Evolutionary conservation across 2,888 invertebrate genomes (phyloP).

Genomic region (Antheraea yamamai): DNA sequence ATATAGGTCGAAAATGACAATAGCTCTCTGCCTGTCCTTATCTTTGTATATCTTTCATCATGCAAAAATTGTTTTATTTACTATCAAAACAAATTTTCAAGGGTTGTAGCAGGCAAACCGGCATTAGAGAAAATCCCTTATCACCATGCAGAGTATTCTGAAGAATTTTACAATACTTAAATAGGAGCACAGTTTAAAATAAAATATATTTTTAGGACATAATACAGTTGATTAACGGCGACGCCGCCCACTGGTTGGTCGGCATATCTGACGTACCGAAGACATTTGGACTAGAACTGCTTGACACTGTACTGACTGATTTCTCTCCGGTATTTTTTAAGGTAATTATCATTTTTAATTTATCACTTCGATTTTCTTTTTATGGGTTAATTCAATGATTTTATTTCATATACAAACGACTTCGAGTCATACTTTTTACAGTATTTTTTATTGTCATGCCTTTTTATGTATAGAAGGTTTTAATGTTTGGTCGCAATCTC

Average conservation of each 20-base stretch:
- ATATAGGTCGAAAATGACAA: too few relatives aligned
- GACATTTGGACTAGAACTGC: slow-evolving; percentile 96
- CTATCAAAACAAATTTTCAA: too few relatives aligned
- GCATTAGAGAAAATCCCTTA: too few relatives aligned
- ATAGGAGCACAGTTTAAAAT: not conserved
- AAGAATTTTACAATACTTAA: not conserved
- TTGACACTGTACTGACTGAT: slow-evolving; percentile 95
- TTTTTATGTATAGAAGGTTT: too few relatives aligned
- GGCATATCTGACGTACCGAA: slow-evolving; percentile 98
- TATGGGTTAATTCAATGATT: not conserved
- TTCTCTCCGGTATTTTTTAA: slow-evolving; percentile 93
- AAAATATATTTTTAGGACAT: slow-evolving; percentile 87
- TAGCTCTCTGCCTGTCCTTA: too few relatives aligned
- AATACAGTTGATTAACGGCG: slow-evolving; percentile 97
- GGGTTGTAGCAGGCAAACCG: too few relatives aligned
- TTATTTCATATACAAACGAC: not conserved
- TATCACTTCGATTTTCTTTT: not conserved
- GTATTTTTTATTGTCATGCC: too few relatives aligned
- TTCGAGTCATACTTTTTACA: too few relatives aligned
- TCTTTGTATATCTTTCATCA: too few relatives aligned
- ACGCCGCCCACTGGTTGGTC: slow-evolving; percentile 96
- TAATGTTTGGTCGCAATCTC: too few relatives aligned
- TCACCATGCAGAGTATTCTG: not conserved
- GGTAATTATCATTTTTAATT: slow-evolving; percentile 68
- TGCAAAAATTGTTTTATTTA: too few relatives aligned